Conservation (phyloP, 2,797 vertebrate species). For the Arnoldichthys spilopterus region DNA sequence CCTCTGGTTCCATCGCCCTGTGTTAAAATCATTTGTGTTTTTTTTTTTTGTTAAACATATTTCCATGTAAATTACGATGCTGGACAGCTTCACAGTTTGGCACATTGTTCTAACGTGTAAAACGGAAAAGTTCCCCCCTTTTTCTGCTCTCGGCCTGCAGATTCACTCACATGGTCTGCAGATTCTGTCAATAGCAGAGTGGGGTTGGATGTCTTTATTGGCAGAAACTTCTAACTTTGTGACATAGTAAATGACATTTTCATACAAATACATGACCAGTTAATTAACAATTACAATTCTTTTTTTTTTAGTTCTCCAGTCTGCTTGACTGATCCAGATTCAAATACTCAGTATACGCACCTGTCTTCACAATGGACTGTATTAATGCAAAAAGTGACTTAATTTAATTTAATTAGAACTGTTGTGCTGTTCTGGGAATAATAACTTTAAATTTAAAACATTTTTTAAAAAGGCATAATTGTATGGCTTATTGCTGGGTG, state of each 20-base stretch:
- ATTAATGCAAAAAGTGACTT: no score
- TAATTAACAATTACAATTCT: neutral
- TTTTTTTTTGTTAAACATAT: conserved; percentile 57
- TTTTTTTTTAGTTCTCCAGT: neutral
- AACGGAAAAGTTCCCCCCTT: conserved; percentile 53
- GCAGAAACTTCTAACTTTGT: conserved; percentile 65
- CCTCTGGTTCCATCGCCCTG: conserved; percentile 56
- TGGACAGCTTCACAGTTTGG: conserved; percentile 54
- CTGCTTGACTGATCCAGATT: no score
- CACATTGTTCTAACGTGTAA: conserved; percentile 60
- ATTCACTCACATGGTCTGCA: conserved; percentile 58
- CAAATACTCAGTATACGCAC: no score
- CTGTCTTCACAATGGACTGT: no score
- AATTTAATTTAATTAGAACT: no score
- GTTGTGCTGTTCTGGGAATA: no score
- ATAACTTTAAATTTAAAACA: no score
- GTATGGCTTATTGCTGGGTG: no score
- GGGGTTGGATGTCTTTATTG: conserved; percentile 45
- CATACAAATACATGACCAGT: neutral
- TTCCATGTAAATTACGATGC: conserved; percentile 60
- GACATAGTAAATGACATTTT: neutral
- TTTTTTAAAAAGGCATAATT: no score
- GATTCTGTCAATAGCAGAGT: conserved; percentile 52
- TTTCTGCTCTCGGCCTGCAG: conserved; percentile 53
- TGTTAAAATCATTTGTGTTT: conserved; percentile 64